Conservation (phyloP, 2,113 vertebrate species). For the Lycaon pictus region DNA sequence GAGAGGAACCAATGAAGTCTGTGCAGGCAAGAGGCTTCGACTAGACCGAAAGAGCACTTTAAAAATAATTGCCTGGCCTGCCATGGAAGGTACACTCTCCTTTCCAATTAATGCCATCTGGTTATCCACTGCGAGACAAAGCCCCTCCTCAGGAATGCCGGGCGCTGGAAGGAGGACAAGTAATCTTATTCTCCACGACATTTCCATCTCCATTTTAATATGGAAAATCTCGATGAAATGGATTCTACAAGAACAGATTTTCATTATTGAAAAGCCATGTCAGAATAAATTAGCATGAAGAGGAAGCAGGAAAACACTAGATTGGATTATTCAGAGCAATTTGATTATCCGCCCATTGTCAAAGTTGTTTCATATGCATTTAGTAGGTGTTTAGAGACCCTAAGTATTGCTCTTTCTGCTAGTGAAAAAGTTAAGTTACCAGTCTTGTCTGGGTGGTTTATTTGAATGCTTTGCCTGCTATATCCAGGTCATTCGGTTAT, state of each 20-base stretch:
- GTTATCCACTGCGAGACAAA: not conserved
- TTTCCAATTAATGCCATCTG: conserved; percentile 70
- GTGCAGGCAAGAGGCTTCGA: conserved; percentile 24
- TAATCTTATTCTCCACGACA: conserved; percentile 77
- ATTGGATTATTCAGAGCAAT: conserved; percentile 77
- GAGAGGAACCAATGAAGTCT: conserved; percentile 66
- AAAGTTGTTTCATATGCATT: conserved; percentile 63
- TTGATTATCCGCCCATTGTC: conserved; percentile 68
- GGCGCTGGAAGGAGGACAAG: not conserved
- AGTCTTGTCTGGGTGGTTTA: not conserved
- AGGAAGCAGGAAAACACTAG: conserved; percentile 70
- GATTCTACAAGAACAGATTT: conserved; percentile 80
- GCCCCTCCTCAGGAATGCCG: conserved; percentile 42
- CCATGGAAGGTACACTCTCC: conserved; percentile 21
- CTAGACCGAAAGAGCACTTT: conserved; percentile 41
- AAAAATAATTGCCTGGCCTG: conserved; percentile 50
- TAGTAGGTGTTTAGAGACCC: conserved; percentile 46
- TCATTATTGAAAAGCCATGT: conserved; percentile 81
- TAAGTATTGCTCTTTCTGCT: conserved; percentile 39
- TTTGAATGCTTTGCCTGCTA: not conserved
- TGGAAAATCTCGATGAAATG: conserved; percentile 79
- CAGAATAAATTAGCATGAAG: conserved; percentile 83
- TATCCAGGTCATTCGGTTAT: not conserved
- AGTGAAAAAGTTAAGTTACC: not conserved
- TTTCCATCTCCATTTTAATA: conserved; percentile 77